A percentile compares a stretch with the other conserved stretches of the same genome.
These are phyloP conservation scores for Heterotilapia buettikoferi DNA, from an alignment of 2,113 vertebrate species.

Conservation along the genomic window DNA sequence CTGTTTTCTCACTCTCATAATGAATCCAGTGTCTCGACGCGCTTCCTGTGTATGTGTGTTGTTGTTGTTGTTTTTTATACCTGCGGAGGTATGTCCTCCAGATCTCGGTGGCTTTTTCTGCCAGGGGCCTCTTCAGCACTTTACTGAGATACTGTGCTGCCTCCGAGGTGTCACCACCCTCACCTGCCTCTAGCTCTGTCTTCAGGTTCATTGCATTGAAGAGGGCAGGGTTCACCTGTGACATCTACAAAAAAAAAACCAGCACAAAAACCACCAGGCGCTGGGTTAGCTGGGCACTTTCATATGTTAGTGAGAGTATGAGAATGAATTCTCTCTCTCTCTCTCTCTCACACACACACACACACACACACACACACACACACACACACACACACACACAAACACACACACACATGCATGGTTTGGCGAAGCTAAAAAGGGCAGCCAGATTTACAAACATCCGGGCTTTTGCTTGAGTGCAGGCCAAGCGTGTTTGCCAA, in stretches of 20 bases:
- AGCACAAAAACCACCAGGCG: not conserved
- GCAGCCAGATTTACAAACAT: constrained; percentile 48
- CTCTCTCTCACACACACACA: not conserved
- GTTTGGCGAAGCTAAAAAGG: constrained; percentile 46
- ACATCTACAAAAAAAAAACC: constrained; percentile 73
- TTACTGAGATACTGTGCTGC: constrained; percentile 81
- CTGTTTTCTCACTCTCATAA: not conserved
- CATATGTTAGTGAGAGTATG: not conserved
- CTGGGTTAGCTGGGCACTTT: not conserved
- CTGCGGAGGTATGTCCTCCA: constrained; percentile 96
- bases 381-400: not conserved
- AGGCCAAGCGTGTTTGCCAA: constrained; percentile 56
- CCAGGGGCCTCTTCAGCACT: constrained; percentile 81
- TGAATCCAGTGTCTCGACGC: not conserved
- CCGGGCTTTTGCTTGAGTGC: constrained; percentile 52
- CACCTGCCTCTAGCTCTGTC: constrained; percentile 79
- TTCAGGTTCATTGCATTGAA: constrained; percentile 85
- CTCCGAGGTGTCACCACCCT: constrained; percentile 69
- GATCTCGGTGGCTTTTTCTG: constrained; percentile 84
- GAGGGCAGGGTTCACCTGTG: constrained; percentile 82
- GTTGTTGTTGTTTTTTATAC: constrained; percentile 52
- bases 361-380: not conserved
- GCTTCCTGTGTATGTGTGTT: not conserved
- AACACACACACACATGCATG: not conserved
- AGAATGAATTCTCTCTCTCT: not conserved